Evolutionary conservation across 2,797 vertebrate species (phyloP).

Genomic region (Garrulus glandarius): DNA sequence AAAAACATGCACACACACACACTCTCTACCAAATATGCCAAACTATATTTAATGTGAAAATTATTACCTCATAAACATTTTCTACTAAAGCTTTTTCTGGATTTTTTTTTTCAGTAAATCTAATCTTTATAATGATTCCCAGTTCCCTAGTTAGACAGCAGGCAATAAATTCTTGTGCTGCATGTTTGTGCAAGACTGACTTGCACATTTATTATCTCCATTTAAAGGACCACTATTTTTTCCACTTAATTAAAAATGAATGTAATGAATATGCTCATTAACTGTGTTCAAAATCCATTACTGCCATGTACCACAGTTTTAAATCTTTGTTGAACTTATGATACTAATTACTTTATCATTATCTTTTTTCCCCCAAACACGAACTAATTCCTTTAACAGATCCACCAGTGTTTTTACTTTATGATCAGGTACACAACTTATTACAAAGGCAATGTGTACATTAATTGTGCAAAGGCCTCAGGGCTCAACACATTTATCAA

Average conservation of each 20-base stretch:
- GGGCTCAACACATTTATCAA: neutral
- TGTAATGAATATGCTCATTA: slow-evolving; percentile 39
- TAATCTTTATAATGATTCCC: slow-evolving; percentile 60
- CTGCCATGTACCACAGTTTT: neutral
- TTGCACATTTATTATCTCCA: slow-evolving; percentile 47
- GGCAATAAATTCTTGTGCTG: slow-evolving; percentile 58
- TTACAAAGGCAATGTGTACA: neutral
- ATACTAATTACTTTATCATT: slow-evolving; percentile 31
- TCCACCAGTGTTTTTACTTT: neutral
- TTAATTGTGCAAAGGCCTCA: neutral
- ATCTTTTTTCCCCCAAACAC: neutral
- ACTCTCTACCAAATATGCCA: neutral
- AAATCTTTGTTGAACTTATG: slow-evolving; percentile 33
- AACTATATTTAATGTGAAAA: slow-evolving; percentile 8
- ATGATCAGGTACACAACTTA: neutral
- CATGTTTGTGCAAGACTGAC: slow-evolving; percentile 52
- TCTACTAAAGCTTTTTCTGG: slow-evolving; percentile 24
- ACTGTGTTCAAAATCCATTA: slow-evolving; percentile 26
- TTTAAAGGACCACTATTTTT: slow-evolving; percentile 47
- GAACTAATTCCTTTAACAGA: neutral
- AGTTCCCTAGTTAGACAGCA: slow-evolving; percentile 52
- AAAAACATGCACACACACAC: neutral
- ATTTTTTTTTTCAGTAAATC: slow-evolving; percentile 24
- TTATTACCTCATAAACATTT: slow-evolving; percentile 47
- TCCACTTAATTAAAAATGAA: slow-evolving; percentile 49